phyloP scores from a whole-genome alignment of 1,140 invertebrate species.

The Bradysia coprophila region DNA sequence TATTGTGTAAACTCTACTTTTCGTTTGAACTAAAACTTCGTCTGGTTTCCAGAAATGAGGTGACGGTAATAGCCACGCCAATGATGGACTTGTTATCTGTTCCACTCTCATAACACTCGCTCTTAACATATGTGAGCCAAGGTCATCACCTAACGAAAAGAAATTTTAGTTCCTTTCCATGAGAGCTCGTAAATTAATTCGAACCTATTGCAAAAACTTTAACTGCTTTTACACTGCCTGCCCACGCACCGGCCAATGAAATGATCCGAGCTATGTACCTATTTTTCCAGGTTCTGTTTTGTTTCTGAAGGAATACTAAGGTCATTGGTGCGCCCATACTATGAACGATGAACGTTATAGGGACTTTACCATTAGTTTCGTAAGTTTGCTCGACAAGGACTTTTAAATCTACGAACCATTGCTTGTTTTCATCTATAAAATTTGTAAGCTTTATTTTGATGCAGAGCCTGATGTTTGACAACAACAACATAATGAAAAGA shows the following conservation, averaged over 20 bases:
- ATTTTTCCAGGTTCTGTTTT: constrained; percentile 74
- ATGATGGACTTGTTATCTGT: constrained; percentile 86
- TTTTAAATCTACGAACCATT: constrained; percentile 69
- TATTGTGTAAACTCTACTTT: constrained; percentile 70
- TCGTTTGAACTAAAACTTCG: constrained; percentile 66
- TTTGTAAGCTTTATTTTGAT: no score
- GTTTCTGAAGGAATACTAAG: constrained; percentile 67
- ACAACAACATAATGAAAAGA: no score
- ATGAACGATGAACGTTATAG: constrained; percentile 74
- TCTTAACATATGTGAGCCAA: constrained; percentile 50
- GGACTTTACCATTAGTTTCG: constrained; percentile 48
- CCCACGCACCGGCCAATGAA: constrained; percentile 85
- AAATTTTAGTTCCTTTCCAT: no score
- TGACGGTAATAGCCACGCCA: constrained; percentile 85
- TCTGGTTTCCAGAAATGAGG: constrained; percentile 64
- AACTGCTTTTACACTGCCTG: constrained; percentile 78
- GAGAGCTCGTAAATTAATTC: no score
- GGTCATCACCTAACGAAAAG: no score
- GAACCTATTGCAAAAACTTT: constrained; percentile 92
- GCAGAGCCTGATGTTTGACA: no score
- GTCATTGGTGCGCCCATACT: constrained; percentile 91
- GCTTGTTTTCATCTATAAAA: constrained; percentile 75
- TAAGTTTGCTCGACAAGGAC: constrained; percentile 75
- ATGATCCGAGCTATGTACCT: constrained; percentile 72
- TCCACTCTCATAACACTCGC: constrained; percentile 59